phyloP scores from a whole-genome alignment of 2,888 invertebrate species.

The Drosophila emarginata region DNA sequence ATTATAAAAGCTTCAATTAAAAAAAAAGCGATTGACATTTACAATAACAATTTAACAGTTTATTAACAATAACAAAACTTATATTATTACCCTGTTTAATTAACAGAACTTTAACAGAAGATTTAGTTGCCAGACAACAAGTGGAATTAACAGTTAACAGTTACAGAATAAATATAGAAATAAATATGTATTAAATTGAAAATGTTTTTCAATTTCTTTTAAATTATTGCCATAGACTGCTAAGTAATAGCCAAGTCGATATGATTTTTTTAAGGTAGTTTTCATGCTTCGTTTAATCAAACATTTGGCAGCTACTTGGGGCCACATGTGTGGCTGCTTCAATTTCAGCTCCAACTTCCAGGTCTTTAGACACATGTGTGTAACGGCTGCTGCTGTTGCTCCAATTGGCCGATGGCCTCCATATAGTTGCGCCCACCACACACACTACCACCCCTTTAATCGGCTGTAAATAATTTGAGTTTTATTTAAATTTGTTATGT shows the following conservation, averaged over 20 bases:
- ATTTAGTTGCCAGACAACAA: neutral
- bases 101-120: no score
- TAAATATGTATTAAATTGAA: no score
- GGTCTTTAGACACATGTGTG: conserved; percentile 12
- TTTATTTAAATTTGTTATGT: conserved; percentile 24
- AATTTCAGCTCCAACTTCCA: conserved; percentile 9
- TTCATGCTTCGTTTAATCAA: conserved; percentile 5
- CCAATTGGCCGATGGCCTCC: conserved; percentile 9
- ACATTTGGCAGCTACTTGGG: conserved; percentile 11
- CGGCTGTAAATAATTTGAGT: conserved; percentile 46
- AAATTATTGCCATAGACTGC: neutral
- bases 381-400: conserved; percentile 9
- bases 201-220: neutral
- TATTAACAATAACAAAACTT: no score
- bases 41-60: no score
- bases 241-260: conserved; percentile 1
- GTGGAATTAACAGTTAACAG: no score
- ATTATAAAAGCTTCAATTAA: no score
- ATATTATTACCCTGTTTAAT: no score
- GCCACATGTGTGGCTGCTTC: neutral
- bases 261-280: neutral
- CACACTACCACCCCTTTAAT: conserved; percentile 13
- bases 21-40: no score
- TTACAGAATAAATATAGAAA: no score
- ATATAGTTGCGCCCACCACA: neutral